These are phyloP conservation scores for Blomia tropicalis DNA, from an alignment of 2,888 invertebrate genomes.

Conservation along the genomic window DNA sequence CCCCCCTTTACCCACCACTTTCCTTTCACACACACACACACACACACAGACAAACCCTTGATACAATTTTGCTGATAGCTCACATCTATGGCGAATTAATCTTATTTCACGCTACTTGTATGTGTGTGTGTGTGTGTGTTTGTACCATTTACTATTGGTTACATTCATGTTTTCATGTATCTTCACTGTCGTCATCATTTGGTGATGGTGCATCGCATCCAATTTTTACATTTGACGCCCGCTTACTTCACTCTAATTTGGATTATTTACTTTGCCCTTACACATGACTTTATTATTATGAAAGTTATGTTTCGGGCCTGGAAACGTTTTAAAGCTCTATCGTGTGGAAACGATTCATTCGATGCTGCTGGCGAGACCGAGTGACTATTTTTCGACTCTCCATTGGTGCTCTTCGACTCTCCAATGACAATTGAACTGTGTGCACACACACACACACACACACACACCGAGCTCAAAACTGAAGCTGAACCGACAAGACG, in stretches of 20 bases:
- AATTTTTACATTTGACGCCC: constrained; percentile 1
- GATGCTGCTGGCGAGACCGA: neutral
- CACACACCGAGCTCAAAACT: too few relatives aligned
- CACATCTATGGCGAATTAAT: constrained; percentile 4
- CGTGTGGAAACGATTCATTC: neutral
- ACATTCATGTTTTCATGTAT: too few relatives aligned
- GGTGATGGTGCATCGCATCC: neutral
- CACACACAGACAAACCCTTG: too few relatives aligned
- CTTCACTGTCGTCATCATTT: too few relatives aligned
- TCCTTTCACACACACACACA: too few relatives aligned
- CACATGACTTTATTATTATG: constrained; percentile 3
- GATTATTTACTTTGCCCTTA: constrained; percentile 10
- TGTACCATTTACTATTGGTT: too few relatives aligned
- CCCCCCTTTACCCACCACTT: too few relatives aligned
- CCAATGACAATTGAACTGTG: constrained; percentile 13
- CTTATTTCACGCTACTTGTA: constrained; percentile 12
- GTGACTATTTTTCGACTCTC: neutral
- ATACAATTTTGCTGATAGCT: constrained; percentile 13
- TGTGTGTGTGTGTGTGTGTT: too few relatives aligned
- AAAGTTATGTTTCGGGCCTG: constrained; percentile 12
- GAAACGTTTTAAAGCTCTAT: constrained; percentile 13
- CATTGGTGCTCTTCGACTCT: neutral
- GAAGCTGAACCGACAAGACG: neutral
- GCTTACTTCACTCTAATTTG: neutral
- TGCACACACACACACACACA: too few relatives aligned